phyloP scores from a whole-genome alignment of 2,888 invertebrate species.

The Listrodromus nycthemerus region DNA sequence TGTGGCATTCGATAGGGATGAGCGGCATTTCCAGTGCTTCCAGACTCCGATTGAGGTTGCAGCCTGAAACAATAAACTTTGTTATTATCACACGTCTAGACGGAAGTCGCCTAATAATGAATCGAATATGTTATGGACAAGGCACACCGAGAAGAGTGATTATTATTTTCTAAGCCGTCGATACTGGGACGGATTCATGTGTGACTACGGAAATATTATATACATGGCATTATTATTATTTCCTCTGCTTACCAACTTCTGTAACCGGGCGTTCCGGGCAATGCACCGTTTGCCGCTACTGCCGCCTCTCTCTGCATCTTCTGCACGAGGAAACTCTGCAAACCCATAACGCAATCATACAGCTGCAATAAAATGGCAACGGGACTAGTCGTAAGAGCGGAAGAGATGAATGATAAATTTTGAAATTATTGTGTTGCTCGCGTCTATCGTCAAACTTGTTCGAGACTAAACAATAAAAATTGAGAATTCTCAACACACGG shows the following conservation, averaged over 20 bases:
- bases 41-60: constrained; percentile 81
- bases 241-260: constrained; percentile 89
- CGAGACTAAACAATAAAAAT: neutral
- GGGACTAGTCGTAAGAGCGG: neutral
- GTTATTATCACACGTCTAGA: constrained; percentile 23
- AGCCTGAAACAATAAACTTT: constrained; percentile 75
- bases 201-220: neutral
- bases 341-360: constrained; percentile 3
- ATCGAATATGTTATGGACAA: neutral
- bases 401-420: neutral
- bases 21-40: constrained; percentile 85
- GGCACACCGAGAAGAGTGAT: neutral
- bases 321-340: constrained; percentile 92
- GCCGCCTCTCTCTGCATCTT: constrained; percentile 92
- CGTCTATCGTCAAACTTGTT: too few species aligned
- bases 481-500: neutral
- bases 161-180: constrained; percentile 16
- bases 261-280: constrained; percentile 89
- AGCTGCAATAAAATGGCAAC: neutral
- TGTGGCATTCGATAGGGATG: constrained; percentile 90
- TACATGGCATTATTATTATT: constrained; percentile 1
- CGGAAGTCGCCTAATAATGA: neutral
- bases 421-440: too few species aligned
- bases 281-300: constrained; percentile 88
- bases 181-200: constrained; percentile 47